Percentiles rank a stretch among this genome's conserved stretches.
Evolutionary conservation across 37 sponge, comb jelly and placozoan genomes (phyloP).

Genomic region (Eunapius fragilis): DNA sequence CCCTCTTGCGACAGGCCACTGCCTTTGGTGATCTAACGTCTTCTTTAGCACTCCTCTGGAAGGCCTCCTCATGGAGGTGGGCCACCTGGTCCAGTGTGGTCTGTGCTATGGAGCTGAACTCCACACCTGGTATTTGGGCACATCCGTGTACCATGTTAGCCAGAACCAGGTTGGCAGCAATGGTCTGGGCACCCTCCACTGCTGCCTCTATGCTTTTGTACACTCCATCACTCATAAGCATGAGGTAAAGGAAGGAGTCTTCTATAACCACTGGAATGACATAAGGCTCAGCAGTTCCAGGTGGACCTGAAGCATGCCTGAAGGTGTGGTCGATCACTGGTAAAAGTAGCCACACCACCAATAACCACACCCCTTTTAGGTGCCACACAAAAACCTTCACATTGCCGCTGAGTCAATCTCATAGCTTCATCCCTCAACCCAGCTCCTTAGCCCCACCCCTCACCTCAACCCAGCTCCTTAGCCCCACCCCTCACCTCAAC

Average conservation of each 20-base stretch:
- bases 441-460: no score
- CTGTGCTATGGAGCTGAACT: slow-evolving; percentile 21
- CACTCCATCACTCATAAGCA: slow-evolving; percentile 89
- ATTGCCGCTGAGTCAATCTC: no score
- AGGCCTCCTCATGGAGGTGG: slow-evolving; percentile 40
- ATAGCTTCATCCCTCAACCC: not conserved
- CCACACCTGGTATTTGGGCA: not conserved
- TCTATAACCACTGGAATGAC: slow-evolving; percentile 15
- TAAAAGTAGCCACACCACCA: no score
- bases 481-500: no score
- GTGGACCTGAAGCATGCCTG: slow-evolving; percentile 52
- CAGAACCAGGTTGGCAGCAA: slow-evolving; percentile 37
- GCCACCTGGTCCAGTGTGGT: slow-evolving; percentile 45
- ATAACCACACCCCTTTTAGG: no score
- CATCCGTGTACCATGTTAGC: slow-evolving; percentile 22
- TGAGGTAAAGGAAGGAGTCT: slow-evolving; percentile 48
- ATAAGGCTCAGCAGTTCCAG: slow-evolving; percentile 65
- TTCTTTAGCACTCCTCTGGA: slow-evolving; percentile 18
- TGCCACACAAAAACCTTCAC: no score
- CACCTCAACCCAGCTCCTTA: no score
- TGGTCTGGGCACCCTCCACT: slow-evolving; percentile 3
- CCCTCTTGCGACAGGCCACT: slow-evolving; percentile 69
- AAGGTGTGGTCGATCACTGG: no score
- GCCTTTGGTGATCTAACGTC: slow-evolving; percentile 36
- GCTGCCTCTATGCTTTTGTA: slow-evolving; percentile 80